A percentile compares a stretch with the other conserved stretches of the same genome.
These are phyloP conservation scores for Ophion ellenae DNA, from an alignment of 2,888 invertebrate species.

Conservation along the genomic window DNA sequence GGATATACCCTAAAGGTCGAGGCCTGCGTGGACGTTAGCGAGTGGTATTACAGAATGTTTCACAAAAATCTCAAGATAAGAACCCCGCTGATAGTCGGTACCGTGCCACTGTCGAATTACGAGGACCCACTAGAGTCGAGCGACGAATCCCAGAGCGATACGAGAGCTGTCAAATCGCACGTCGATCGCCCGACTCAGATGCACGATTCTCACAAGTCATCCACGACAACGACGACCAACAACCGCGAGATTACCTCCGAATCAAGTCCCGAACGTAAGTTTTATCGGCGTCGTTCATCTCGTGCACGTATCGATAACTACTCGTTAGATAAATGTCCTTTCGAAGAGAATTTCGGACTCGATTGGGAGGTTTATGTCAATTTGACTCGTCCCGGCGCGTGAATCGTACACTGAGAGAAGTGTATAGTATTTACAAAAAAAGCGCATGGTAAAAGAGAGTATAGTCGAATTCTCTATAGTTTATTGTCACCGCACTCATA, in stretches of 20 bases:
- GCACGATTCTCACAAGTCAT: neutral
- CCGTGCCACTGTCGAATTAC: constrained; percentile 77
- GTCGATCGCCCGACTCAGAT: neutral
- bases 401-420: too few species aligned
- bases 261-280: constrained; percentile 34
- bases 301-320: too few species aligned
- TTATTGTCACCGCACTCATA: too few species aligned
- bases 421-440: too few species aligned
- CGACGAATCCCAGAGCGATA: constrained; percentile 55
- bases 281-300: too few species aligned
- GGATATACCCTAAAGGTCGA: constrained; percentile 80
- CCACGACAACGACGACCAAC: constrained; percentile 2
- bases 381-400: too few species aligned
- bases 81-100: constrained; percentile 75
- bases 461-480: too few species aligned
- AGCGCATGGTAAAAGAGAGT: too few species aligned
- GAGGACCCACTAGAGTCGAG: constrained; percentile 70
- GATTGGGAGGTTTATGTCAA: too few species aligned
- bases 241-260: constrained; percentile 10
- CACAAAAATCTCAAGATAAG: constrained; percentile 79
- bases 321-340: too few species aligned
- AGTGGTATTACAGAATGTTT: constrained; percentile 80
- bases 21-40: constrained; percentile 76
- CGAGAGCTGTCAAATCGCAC: constrained; percentile 6
- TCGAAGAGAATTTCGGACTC: too few species aligned